A percentile compares a stretch with the other conserved stretches of the same genome.
Evolutionary conservation across 2,797 vertebrate genomes (phyloP).

Genomic region (Rousettus madagascariensis): DNA sequence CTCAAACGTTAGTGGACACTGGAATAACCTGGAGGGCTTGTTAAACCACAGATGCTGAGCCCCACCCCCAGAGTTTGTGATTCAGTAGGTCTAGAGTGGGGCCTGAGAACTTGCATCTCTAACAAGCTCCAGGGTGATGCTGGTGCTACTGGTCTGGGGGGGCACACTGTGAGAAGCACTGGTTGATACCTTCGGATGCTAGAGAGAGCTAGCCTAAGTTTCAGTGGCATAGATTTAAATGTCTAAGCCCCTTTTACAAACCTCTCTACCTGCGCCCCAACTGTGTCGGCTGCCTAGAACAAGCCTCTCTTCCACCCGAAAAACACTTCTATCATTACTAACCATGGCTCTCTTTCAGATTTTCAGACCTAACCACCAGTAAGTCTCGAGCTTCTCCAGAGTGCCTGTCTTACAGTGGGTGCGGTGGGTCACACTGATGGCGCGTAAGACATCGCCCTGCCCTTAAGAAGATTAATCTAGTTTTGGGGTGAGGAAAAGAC

Average conservation of each 20-base stretch:
- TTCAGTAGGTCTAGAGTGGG: neutral
- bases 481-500: neutral
- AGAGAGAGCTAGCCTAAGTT: neutral
- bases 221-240: neutral
- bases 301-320: neutral
- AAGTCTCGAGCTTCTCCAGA: neutral
- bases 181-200: neutral
- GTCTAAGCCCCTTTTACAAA: neutral
- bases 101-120: neutral
- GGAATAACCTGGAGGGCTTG: neutral
- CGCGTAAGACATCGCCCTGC: neutral
- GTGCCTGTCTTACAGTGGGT: neutral
- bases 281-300: neutral
- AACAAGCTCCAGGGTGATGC: neutral
- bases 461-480: conserved; percentile 58
- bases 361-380: neutral
- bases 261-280: neutral
- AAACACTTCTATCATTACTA: neutral
- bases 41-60: neutral
- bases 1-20: neutral
- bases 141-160: neutral
- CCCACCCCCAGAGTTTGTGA: neutral
- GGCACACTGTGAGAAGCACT: neutral
- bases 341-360: neutral
- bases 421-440: neutral